Evolutionary conservation across 2,113 vertebrate species (phyloP).

Genomic region (Laticauda colubrina): DNA sequence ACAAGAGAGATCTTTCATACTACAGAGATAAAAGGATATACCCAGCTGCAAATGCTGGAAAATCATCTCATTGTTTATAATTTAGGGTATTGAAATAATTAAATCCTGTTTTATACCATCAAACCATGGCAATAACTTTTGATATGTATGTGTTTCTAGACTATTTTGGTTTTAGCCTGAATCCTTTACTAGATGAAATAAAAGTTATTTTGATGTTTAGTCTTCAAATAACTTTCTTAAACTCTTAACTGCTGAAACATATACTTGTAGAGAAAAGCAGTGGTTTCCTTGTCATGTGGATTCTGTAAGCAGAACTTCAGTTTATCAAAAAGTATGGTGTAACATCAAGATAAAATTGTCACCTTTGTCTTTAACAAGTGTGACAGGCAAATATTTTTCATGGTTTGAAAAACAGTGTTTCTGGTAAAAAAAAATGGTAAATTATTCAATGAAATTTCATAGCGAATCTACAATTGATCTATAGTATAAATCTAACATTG

Average conservation of each 20-base stretch:
- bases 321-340: slow-evolving; percentile 15
- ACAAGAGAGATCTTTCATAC: background rate
- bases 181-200: slow-evolving; percentile 15
- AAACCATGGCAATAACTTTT: background rate
- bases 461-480: background rate
- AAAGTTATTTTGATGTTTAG: slow-evolving; percentile 31
- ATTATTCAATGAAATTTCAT: background rate
- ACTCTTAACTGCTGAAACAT: background rate
- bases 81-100: background rate
- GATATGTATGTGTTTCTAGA: slow-evolving; percentile 5
- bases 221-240: slow-evolving; percentile 18
- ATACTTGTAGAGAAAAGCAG: slow-evolving; percentile 6
- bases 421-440: background rate
- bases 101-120: background rate
- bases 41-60: slow-evolving; percentile 1
- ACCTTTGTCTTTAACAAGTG: background rate
- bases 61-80: background rate
- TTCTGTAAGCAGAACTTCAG: background rate
- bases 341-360: background rate
- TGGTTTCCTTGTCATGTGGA: background rate
- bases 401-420: background rate
- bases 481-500: background rate
- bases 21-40: fast-evolving
- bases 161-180: background rate
- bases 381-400: background rate